Percentiles rank a stretch among this genome's conserved stretches.
phyloP scores from a whole-genome alignment of 2,113 vertebrate species.

The Paramormyrops kingsleyae region DNA sequence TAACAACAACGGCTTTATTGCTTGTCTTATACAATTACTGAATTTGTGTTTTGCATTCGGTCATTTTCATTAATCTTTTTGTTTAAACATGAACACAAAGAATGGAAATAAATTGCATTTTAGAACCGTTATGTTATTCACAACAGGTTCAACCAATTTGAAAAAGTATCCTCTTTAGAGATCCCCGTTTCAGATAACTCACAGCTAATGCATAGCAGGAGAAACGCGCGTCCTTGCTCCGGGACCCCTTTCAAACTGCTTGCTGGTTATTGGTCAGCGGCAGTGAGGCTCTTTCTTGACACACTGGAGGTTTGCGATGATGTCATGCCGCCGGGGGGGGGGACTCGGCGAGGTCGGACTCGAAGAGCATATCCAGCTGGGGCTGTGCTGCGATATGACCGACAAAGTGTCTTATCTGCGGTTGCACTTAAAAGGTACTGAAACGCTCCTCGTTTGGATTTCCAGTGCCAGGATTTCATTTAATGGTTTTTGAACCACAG shows the following conservation, averaged over 20 bases:
- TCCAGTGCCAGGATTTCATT: background rate
- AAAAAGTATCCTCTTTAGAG: background rate
- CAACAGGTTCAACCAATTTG: background rate
- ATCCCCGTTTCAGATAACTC: background rate
- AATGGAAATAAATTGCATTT: background rate
- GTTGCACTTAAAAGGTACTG: background rate
- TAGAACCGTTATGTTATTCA: background rate
- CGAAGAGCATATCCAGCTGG: background rate
- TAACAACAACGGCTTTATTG: background rate
- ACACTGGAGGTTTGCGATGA: constrained; percentile 11
- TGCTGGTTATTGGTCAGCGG: constrained; percentile 16
- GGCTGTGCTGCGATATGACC: background rate
- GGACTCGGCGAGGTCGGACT: background rate
- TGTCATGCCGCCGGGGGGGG: constrained; percentile 16
- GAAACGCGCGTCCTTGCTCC: background rate
- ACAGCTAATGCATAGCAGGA: background rate
- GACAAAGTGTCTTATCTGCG: background rate
- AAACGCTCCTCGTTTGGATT: background rate
- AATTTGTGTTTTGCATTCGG: background rate
- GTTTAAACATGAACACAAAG: background rate
- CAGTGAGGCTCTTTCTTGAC: background rate
- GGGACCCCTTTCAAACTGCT: background rate
- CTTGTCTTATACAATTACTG: background rate
- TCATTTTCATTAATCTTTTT: background rate
- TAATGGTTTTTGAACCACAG: background rate